Base-by-base conservation (phyloP, 1,140 invertebrate genomes). In the Rhopalosiphum maidis region DNA sequence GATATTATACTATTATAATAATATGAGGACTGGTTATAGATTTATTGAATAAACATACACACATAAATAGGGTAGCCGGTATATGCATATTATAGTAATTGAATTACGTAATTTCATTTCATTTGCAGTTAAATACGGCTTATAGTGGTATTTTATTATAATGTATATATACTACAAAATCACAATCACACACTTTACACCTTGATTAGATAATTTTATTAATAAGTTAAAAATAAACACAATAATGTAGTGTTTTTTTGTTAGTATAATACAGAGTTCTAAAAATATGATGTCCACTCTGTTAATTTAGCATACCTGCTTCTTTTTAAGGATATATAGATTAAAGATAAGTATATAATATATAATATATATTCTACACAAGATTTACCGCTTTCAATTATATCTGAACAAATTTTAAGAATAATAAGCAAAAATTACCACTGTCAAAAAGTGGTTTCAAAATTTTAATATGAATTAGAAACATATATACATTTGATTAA, bases 1-100 rank as follows among this genome's bases (percentile, higher is more conserved):
- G 60, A 77, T 3, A 77, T 77, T n/a, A 77, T 77, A 77, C 60
- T 77, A 77, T 77, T 77, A 77, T n/a, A n/a, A 77, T n/a, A n/a
- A n/a, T n/a, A 77, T n/a, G 15, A n/a, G 60, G 60, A 15, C 4
- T 77, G 30, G 4, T 9, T 77, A 35, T 77, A 35, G 2, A n/a
- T n/a, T 15, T 77, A 77, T 77, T 77, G 30, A 77, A 77, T 21
- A n/a, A 15, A n/a, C 60, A 77, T n/a, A 6, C 5, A 77, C n/a
- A 30, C 60, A 77, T 15, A 18, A 15, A 77, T 30, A 15, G 30
- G 55, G 55, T 77, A 77, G 15, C 30, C 30, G 1, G n/a, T 77
- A 68, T n/a, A 15, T 77, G n/a, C 55, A 60, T n/a, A 77, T 77
- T 35, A 77, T 77, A 77, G 60, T 35, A 77, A n/a, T 68, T n/a